phyloP scores from a whole-genome alignment of 2,888 invertebrate species.

The Teinopalpus imperialis region DNA sequence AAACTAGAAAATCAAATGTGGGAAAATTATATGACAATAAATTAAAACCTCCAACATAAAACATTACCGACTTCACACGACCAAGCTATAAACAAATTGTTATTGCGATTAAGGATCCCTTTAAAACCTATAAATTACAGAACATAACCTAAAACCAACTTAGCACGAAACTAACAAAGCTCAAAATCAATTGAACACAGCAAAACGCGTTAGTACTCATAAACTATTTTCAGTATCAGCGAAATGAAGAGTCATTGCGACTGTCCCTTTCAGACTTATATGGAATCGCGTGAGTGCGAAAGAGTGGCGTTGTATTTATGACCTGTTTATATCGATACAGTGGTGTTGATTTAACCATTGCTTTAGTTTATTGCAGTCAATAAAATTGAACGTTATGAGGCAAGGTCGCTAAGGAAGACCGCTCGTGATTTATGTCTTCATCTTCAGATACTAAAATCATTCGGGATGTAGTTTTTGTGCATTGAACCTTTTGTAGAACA shows the following conservation, averaged over 20 bases:
- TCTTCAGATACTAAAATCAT: conserved; percentile 46
- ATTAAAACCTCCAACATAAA: conserved; percentile 57
- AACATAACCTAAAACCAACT: conserved; percentile 37
- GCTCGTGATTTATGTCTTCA: conserved; percentile 74
- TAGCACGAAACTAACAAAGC: conserved; percentile 38
- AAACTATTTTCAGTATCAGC: conserved; percentile 78
- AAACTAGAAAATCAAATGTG: conserved; percentile 25
- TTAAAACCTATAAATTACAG: conserved; percentile 74
- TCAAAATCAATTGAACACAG: conserved; percentile 36
- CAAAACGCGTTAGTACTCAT: conserved; percentile 59
- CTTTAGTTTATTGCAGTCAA: conserved; percentile 80
- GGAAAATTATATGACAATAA: conserved; percentile 43
- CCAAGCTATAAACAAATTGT: conserved; percentile 76
- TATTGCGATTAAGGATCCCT: conserved; percentile 81
- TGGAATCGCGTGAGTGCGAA: conserved; percentile 38
- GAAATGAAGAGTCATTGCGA: conserved; percentile 60
- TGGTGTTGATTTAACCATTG: conserved; percentile 80
- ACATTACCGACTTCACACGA: conserved; percentile 52
- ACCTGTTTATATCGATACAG: conserved; percentile 78
- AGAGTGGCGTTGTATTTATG: conserved; percentile 63
- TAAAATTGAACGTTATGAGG: conserved; percentile 81
- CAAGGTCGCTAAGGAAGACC: conserved; percentile 78
- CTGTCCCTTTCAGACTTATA: conserved; percentile 43
- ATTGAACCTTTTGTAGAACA: not conserved
- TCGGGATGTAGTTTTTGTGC: conserved; percentile 14